Percentiles rank a stretch among this genome's conserved stretches.
Evolutionary conservation across 2,888 invertebrate species (phyloP).

Genomic region (Nephrotoma flavescens): DNA sequence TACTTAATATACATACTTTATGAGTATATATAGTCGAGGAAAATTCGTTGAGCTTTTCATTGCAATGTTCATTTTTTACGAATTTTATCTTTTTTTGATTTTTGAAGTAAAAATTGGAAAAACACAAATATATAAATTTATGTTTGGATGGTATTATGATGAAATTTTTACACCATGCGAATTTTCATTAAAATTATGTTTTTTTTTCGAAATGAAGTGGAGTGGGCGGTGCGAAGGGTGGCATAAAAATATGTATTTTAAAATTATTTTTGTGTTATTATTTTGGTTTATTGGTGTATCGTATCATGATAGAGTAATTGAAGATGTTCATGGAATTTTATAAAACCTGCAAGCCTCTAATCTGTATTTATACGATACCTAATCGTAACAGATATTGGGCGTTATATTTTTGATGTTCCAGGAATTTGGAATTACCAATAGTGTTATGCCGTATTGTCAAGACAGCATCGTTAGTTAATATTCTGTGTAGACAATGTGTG

Average conservation of each 20-base stretch:
- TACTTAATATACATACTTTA: background rate
- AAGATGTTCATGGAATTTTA: no score
- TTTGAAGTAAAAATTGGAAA: background rate
- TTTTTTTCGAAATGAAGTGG: background rate
- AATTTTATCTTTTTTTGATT: background rate
- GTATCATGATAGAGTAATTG: no score
- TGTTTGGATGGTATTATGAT: background rate
- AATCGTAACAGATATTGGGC: no score
- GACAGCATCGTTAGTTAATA: no score
- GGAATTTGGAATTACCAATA: no score
- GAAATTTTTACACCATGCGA: background rate
- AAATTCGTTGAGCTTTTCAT: background rate
- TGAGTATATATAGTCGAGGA: background rate
- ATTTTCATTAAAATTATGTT: background rate
- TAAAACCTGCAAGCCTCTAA: no score
- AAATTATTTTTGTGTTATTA: background rate
- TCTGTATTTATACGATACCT: no score
- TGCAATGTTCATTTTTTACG: background rate
- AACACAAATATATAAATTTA: background rate
- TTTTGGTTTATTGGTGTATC: background rate
- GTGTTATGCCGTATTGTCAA: no score
- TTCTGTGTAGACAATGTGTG: no score
- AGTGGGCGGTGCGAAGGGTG: background rate
- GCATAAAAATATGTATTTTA: background rate
- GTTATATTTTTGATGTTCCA: no score